Base-by-base conservation (phyloP, 2,888 invertebrate genomes). In the Entomobrya proxima region DNA sequence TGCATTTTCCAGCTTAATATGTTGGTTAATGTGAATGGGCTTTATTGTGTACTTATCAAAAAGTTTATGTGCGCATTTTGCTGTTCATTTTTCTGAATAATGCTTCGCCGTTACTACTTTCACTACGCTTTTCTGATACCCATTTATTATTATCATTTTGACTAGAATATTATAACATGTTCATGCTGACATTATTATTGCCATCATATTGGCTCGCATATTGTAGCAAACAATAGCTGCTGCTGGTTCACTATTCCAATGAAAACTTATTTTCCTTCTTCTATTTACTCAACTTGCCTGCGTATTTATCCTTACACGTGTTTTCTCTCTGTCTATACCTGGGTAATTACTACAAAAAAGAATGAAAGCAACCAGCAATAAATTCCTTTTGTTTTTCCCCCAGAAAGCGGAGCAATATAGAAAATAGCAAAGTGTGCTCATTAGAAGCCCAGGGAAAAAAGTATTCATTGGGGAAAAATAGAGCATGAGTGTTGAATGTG, bases 311-410 rank as follows among this genome's bases (percentile, higher is more conserved):
- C 44, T n/a, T 32, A 47, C 47, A 47, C 3, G 47, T 47, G 13
- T 15, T 47, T 15, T n/a, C 27, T 44, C 69, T 44, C 21, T 44
- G 9, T 24, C 27, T 11, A 9, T 69, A 44, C 69, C 52, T 50
- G n/a, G 50, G 74, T 74, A 74, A 74, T 74, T 74, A 74, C 50
- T n/a, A n/a, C n/a, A n/a, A n/a, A 50, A 74, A 52, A 32, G 74
- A 74, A 76, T 35, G 67, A 75, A 83, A 76, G 67, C 64, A 67
- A 7, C 76, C 52, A 64, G 64, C 74, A 76, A 76, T 67, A 83
- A 83, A 83, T 83, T 67, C 76, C 74, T 30, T 76, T 74, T 83
- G 67, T 64, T 83, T 83, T 83, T 76, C 76, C 37, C 27, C 64
- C 47, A 1, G 24, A 21, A 58, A 81, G 50, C 55, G 13, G n/a